Percentiles rank a stretch among this genome's conserved stretches.
Evolutionary conservation across 2,113 vertebrate species (phyloP).

Genomic region (Callionymus lyra): DNA sequence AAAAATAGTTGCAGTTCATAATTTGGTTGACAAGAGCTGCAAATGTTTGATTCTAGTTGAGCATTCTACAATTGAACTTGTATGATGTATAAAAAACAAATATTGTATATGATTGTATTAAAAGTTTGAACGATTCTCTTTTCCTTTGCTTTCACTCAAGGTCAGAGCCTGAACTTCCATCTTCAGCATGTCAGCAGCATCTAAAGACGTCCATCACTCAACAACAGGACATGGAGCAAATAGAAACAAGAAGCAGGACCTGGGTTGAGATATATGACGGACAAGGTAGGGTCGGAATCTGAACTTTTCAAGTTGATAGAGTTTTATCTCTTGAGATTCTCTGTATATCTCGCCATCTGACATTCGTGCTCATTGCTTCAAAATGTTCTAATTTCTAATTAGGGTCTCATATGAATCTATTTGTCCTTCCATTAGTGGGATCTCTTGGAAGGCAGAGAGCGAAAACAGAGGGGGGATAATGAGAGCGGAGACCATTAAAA

Average conservation of each 20-base stretch:
- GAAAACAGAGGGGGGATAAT: conserved; percentile 57
- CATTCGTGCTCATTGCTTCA: conserved; percentile 26
- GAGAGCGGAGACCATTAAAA: conserved; percentile 58
- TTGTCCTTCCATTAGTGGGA: conserved; percentile 53
- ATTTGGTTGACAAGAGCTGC: too few species aligned
- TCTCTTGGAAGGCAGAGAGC: conserved; percentile 36
- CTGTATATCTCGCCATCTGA: conserved; percentile 3
- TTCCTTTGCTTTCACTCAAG: conserved; percentile 3
- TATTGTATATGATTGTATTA: too few species aligned
- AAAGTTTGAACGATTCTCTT: too few species aligned
- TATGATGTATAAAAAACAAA: too few species aligned
- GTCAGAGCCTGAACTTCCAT: too few species aligned
- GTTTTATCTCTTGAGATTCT: too few species aligned
- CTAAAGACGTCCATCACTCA: conserved; percentile 29
- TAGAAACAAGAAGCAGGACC: conserved; percentile 37
- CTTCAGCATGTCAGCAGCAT: too few species aligned
- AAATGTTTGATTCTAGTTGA: too few species aligned
- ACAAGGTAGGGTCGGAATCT: conserved; percentile 35
- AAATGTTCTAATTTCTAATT: conserved; percentile 55
- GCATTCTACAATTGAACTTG: too few species aligned
- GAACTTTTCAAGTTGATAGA: conserved; percentile 14
- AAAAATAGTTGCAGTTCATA: too few species aligned
- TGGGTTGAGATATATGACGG: conserved; percentile 35
- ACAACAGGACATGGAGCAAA: conserved; percentile 36
- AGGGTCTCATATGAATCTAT: conserved; percentile 51